Conservation (phyloP, 2,888 invertebrate species). For the Apocheima hispidaria region DNA sequence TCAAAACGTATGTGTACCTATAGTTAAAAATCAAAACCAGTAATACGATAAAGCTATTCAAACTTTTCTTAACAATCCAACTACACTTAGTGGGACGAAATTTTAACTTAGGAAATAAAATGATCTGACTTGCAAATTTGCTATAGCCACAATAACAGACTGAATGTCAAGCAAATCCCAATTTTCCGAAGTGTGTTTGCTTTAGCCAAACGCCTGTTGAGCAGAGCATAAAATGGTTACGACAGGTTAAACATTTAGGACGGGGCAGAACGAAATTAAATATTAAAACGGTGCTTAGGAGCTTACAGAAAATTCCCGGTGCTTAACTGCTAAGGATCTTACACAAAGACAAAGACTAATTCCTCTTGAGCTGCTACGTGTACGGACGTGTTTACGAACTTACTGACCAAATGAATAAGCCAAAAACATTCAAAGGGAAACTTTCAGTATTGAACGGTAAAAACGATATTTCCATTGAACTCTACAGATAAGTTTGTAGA, state of each 20-base stretch:
- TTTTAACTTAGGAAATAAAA: constrained; percentile 27
- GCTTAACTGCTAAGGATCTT: constrained; percentile 15
- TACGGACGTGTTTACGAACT: not conserved
- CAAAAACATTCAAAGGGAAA: too few relatives aligned
- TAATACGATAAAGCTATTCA: constrained; percentile 46
- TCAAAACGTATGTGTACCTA: too few relatives aligned
- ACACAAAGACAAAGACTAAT: constrained; percentile 6
- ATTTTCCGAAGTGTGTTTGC: constrained; percentile 29
- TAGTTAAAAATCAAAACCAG: constrained; percentile 17
- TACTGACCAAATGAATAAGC: too few relatives aligned
- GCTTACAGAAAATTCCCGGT: constrained; percentile 33
- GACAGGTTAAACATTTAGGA: constrained; percentile 44
- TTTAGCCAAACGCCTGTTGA: constrained; percentile 35
- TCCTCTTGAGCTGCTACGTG: not conserved
- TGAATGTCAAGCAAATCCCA: constrained; percentile 13
- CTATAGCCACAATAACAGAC: constrained; percentile 11
- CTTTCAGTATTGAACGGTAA: too few relatives aligned
- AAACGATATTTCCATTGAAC: too few relatives aligned
- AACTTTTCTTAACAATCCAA: constrained; percentile 43
- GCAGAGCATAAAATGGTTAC: constrained; percentile 42
- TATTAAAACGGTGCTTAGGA: constrained; percentile 46
- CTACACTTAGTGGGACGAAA: not conserved
- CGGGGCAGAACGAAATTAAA: constrained; percentile 41
- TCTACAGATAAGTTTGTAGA: too few relatives aligned
- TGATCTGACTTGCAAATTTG: constrained; percentile 22